Evolutionary conservation across 2,888 invertebrate species (phyloP), one percentile per base, ranked within the genome.

Genomic region (Scrobipalpa atriplicella): DNA sequence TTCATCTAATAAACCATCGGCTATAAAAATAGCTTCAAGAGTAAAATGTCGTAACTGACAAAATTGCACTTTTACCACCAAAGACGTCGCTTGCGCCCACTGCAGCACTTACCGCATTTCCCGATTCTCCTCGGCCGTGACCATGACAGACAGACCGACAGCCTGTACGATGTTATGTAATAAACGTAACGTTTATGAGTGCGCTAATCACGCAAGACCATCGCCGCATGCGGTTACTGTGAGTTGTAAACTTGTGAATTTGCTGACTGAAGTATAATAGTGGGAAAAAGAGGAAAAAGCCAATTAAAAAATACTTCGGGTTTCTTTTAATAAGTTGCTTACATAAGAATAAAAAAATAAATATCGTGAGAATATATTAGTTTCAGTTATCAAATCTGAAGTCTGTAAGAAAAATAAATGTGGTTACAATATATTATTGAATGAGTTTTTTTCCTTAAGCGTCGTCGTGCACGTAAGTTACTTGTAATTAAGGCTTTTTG

Each of bases 121-220:
- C 36, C 65, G 43, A 58, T 65, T 65, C 19, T 13, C 41, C 47
- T 11, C 65, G 43, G 43, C 65, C 58, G 58, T 36, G 65, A 65
- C 65, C 58, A 52, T 58, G 65, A 47, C 58, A 41, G n/a, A 51
- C n/a, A n/a, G 58, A 10, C 29, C 13, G 38, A 29, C 58, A 38
- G 47, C 52, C 51, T 38, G 38, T 36, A 63, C 9, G 9, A 58
- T 18, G 56, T 65, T 65, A 65, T 47, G 65, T 65, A 65, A 65
- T 65, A 29, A 58, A 21, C 54, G 41, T 56, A 65, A 65, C 43
- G 43, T 56, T 58, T 63, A 63, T 63, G 43, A 41, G 29, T n/a
- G 47, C 52, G 43, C 47, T 58, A 65, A 65, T 58, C 21, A 58
- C n/a, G 65, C 18, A 10, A 62, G n/a, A 16, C 63, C 16, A 38